phyloP scores from a whole-genome alignment of 2,113 vertebrate species.

The Neotoma lepida region DNA sequence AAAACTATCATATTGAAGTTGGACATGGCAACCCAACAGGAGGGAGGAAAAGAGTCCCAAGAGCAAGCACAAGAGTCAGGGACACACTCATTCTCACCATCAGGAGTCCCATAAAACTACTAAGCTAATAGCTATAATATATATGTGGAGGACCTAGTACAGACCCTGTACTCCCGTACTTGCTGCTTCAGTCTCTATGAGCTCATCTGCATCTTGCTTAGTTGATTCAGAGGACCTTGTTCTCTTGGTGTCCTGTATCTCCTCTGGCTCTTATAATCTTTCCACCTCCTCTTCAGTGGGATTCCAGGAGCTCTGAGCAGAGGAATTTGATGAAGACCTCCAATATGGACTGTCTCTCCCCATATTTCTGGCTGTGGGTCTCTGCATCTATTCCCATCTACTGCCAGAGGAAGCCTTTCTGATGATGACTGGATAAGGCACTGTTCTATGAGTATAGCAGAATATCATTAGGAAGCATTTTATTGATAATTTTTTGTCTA shows the following conservation, averaged over 20 bases:
- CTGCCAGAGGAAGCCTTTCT: neutral
- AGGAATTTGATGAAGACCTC: neutral
- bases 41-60: neutral
- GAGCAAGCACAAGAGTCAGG: neutral
- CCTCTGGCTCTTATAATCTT: neutral
- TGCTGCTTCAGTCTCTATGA: neutral
- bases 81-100: neutral
- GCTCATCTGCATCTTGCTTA: neutral
- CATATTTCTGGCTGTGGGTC: neutral
- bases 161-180: neutral
- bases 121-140: neutral
- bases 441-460: neutral
- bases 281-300: neutral
- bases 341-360: neutral
- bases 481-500: too few species aligned
- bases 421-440: neutral
- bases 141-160: neutral
- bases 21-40: neutral
- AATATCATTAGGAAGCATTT: neutral
- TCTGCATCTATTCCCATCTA: neutral
- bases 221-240: neutral
- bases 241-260: neutral
- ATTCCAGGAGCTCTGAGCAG: neutral
- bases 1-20: neutral
- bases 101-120: neutral